Base-by-base conservation (phyloP, 30 jellyfish, hydroid and myxozoan species). In the Turritopsis dohrnii region DNA sequence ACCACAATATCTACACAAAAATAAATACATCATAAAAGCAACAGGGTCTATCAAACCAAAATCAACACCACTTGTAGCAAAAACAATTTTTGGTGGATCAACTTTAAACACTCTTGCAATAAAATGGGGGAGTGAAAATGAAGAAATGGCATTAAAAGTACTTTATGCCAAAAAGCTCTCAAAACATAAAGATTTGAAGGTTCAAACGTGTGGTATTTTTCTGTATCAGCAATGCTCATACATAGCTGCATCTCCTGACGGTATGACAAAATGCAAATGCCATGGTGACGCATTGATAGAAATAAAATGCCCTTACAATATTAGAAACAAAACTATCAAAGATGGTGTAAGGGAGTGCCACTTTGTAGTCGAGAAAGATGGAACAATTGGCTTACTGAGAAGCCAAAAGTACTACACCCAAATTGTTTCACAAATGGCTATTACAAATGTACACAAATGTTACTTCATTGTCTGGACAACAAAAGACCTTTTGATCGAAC, bases 201-300 rank as follows among this genome's bases (percentile, higher is more conserved):
- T 41, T 17, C 41, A 31, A 79, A 29, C 28, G 52, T 0, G 83
- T 29, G 92, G 92, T 18, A 24, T 86, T 69, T 71, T 20, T 54
- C 77, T 79, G 1, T n/a, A 29, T 29, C 30, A 80, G 66, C 26
- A 66, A 18, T 28, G 65, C 21, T 83, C 94, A 0, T 86, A 28
- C 66, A 79, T 86, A 26, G 89, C 53, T 28, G 94, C 94, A 28
- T 66, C 89, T 41, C 94, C 94, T 5, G 94, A 86, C 72, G 81
- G 86, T 13, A 79, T 86, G 54, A 52, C 71, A 71, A 9, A 19
- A 1, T 86, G 94, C 80, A 86, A 71, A 71, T 86, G 94, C 28
- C 86, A 71, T 79, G 69, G 30, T 21, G 66, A 71, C 19, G 9
- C 65, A 0, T 23, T 30, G 29, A 29, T 86, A 1, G 89, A 79